Percentiles rank a stretch among this genome's conserved stretches.
phyloP scores from a whole-genome alignment of 2,113 vertebrate species.

The Lasiurus cinereus region DNA sequence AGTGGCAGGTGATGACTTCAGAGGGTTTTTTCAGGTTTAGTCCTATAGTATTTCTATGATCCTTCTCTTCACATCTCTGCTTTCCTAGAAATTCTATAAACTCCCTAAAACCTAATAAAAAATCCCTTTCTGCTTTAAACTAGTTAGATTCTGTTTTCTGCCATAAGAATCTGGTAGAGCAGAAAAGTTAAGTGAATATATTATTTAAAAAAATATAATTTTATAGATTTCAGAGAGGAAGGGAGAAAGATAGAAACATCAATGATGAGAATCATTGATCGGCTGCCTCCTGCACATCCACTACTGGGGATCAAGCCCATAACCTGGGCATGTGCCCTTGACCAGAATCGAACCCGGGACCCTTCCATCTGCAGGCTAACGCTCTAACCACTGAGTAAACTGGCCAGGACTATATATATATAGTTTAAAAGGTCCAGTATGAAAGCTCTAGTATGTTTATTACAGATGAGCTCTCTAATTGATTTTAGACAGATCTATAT shows the following conservation, averaged over 20 bases:
- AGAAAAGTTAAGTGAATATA: constrained; percentile 1
- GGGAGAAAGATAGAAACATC: no score
- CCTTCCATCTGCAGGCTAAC: no score
- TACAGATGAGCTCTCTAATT: neutral
- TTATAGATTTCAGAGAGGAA: no score
- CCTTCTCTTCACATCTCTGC: neutral
- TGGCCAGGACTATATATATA: neutral
- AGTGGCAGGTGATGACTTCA: neutral
- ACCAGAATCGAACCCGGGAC: no score
- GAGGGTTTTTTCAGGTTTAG: neutral
- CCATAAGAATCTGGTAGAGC: neutral
- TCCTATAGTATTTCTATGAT: neutral
- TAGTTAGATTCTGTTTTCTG: constrained; percentile 47
- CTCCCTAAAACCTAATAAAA: neutral
- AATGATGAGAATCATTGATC: no score
- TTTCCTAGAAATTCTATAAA: constrained; percentile 1
- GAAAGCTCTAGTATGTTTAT: constrained; percentile 5
- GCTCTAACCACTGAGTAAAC: no score
- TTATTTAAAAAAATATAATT: neutral
- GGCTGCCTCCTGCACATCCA: no score
- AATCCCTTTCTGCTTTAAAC: constrained; percentile 10
- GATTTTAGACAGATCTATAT: neutral
- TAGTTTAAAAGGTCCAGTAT: neutral
- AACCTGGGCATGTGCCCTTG: no score
- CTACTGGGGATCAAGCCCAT: no score